Evolutionary conservation across 2,888 invertebrate genomes (phyloP).

Genomic region (Drosophila emarginata): DNA sequence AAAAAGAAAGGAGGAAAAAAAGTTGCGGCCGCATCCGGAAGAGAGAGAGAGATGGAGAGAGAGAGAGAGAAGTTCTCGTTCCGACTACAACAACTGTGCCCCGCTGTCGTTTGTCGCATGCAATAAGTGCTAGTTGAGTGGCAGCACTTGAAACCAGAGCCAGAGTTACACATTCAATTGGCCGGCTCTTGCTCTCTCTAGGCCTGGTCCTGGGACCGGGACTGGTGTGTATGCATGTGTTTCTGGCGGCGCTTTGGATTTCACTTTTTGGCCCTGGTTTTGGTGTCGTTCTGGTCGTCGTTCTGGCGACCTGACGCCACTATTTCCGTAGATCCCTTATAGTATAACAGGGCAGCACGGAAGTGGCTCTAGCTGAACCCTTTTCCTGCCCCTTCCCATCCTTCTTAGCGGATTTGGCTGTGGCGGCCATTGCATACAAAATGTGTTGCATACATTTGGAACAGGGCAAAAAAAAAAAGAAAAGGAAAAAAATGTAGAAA

Average conservation of each 20-base stretch:
- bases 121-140: constrained; percentile 77
- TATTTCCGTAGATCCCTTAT: constrained; percentile 72
- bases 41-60: constrained; percentile 38
- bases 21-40: constrained; percentile 76
- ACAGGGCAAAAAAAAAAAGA: constrained; percentile 30
- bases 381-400: constrained; percentile 9
- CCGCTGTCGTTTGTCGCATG: constrained; percentile 71
- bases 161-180: constrained; percentile 57
- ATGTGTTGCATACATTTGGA: constrained; percentile 76
- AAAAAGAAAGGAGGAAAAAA: constrained; percentile 52
- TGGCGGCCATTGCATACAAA: constrained; percentile 74
- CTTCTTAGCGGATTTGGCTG: constrained; percentile 59
- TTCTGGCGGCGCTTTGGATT: constrained; percentile 72
- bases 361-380: constrained; percentile 53
- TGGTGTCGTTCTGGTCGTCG: constrained; percentile 47
- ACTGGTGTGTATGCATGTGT: constrained; percentile 59
- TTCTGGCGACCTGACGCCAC: constrained; percentile 77
- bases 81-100: constrained; percentile 12
- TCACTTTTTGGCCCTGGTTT: constrained; percentile 70
- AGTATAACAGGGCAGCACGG: constrained; percentile 54
- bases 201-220: constrained; percentile 55
- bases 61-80: background rate
- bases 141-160: constrained; percentile 74
- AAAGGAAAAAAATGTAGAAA: background rate
- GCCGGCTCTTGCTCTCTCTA: constrained; percentile 42